Percentiles rank a stretch among this genome's conserved stretches.
Evolutionary conservation across 2,888 invertebrate species (phyloP).

Genomic region (Drosophila atroscutellata): DNA sequence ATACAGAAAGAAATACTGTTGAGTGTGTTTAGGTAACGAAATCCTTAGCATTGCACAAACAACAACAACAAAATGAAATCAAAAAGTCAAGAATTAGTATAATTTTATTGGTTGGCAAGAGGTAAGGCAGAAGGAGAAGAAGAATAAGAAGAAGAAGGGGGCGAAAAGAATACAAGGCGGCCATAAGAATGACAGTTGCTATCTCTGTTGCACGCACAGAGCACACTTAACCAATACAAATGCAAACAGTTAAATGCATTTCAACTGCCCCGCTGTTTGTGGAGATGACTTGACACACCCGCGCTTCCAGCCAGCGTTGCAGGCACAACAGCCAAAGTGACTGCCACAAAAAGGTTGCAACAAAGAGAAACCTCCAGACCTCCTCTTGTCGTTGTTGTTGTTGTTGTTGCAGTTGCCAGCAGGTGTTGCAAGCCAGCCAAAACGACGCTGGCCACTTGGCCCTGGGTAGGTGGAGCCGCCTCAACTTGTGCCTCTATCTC

Average conservation of each 20-base stretch:
- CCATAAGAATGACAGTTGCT: constrained; percentile 74
- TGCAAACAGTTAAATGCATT: constrained; percentile 68
- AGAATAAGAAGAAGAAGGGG: constrained; percentile 10
- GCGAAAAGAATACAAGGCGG: constrained; percentile 16
- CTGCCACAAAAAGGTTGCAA: constrained; percentile 56
- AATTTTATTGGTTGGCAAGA: constrained; percentile 82
- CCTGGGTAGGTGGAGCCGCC: constrained; percentile 74
- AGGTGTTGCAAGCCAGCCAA: constrained; percentile 76
- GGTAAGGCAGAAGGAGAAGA: constrained; percentile 29
- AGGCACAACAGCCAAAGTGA: constrained; percentile 68
- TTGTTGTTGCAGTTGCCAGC: constrained; percentile 45
- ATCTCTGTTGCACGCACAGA: constrained; percentile 62
- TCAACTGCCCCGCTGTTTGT: constrained; percentile 69
- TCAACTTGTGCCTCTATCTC: constrained; percentile 20
- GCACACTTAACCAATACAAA: constrained; percentile 41
- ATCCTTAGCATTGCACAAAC: constrained; percentile 68
- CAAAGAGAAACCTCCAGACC: constrained; percentile 16
- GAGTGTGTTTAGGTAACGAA: constrained; percentile 73
- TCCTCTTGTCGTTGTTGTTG: constrained; percentile 17
- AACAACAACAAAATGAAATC: constrained; percentile 72
- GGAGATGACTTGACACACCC: constrained; percentile 80
- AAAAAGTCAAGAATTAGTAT: constrained; percentile 82
- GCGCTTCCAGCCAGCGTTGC: constrained; percentile 32
- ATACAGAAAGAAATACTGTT: constrained; percentile 1
- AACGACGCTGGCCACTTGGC: constrained; percentile 57